Percentiles rank a stretch among this genome's conserved stretches.
phyloP scores from a whole-genome alignment of 2,888 invertebrate species.

The Sphinx pinastri region DNA sequence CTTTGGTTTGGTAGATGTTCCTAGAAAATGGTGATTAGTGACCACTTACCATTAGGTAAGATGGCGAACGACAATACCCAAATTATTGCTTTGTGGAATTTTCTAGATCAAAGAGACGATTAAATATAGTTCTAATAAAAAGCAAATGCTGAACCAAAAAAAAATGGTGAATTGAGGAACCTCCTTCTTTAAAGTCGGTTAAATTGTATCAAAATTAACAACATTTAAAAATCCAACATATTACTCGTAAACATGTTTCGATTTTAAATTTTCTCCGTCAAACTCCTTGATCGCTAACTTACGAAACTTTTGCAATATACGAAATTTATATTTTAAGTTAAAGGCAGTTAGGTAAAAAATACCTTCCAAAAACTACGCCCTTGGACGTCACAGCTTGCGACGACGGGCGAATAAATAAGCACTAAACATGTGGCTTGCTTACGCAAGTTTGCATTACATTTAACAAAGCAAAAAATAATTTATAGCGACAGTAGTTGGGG shows the following conservation, averaged over 20 bases:
- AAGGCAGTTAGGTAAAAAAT: slow-evolving; percentile 10
- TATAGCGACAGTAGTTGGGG: not conserved
- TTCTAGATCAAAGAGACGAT: no score
- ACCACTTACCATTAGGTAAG: no score
- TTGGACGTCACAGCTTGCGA: slow-evolving; percentile 12
- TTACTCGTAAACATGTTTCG: not conserved
- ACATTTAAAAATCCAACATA: not conserved
- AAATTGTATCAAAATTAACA: not conserved
- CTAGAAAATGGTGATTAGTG: no score
- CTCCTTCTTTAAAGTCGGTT: no score
- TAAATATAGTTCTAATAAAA: no score
- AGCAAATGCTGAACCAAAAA: no score
- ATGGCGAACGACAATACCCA: no score
- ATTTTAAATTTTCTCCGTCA: slow-evolving; percentile 4
- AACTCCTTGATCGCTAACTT: not conserved
- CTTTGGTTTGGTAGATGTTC: no score
- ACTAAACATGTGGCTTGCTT: slow-evolving; percentile 9
- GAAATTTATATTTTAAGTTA: slow-evolving; percentile 21
- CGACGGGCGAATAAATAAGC: slow-evolving; percentile 19
- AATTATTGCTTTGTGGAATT: no score
- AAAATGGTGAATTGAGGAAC: no score
- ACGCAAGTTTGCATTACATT: not conserved
- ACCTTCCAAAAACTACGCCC: slow-evolving; percentile 5
- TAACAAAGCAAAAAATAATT: slow-evolving; percentile 6
- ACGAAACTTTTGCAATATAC: slow-evolving; percentile 19